These are phyloP conservation scores for Tupaia tana DNA, from an alignment of 2,113 vertebrate genomes.

Conservation along the genomic window DNA sequence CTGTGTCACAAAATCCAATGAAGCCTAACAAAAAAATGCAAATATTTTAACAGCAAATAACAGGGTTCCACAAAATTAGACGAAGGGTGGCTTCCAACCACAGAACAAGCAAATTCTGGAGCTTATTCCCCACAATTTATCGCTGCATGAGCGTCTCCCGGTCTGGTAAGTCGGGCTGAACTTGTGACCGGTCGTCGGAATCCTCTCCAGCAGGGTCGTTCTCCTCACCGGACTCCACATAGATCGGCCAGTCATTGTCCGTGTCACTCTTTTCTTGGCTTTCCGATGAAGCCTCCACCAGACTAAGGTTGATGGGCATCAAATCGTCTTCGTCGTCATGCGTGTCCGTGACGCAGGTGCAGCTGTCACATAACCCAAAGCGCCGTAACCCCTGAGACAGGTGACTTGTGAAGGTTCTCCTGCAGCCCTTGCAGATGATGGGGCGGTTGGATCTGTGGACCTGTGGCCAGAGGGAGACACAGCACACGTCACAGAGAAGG, in stretches of 20 bases:
- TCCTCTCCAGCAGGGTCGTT: slow-evolving; percentile 86
- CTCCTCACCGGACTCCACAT: slow-evolving; percentile 96
- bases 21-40: slow-evolving; percentile 68
- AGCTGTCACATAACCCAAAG: slow-evolving; percentile 95
- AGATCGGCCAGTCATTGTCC: slow-evolving; percentile 94
- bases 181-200: slow-evolving; percentile 87
- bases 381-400: slow-evolving; percentile 92
- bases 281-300: slow-evolving; percentile 87
- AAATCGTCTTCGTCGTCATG: slow-evolving; percentile 90
- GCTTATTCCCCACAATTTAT: background rate
- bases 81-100: background rate
- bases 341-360: slow-evolving; percentile 94
- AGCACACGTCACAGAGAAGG: background rate
- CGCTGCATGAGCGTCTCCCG: slow-evolving; percentile 86
- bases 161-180: slow-evolving; percentile 84
- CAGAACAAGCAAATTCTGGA: background rate
- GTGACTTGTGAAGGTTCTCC: slow-evolving; percentile 93
- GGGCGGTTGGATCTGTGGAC: slow-evolving; percentile 96
- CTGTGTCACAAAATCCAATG: slow-evolving; percentile 27
- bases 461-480: slow-evolving; percentile 79
- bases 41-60: slow-evolving; percentile 39
- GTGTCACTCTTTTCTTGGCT: slow-evolving; percentile 89
- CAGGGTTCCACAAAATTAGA: slow-evolving; percentile 24
- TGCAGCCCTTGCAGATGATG: slow-evolving; percentile 96
- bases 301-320: slow-evolving; percentile 88